Base-by-base conservation (phyloP, 2,888 invertebrate species). In the Liposcelis brunnea region DNA sequence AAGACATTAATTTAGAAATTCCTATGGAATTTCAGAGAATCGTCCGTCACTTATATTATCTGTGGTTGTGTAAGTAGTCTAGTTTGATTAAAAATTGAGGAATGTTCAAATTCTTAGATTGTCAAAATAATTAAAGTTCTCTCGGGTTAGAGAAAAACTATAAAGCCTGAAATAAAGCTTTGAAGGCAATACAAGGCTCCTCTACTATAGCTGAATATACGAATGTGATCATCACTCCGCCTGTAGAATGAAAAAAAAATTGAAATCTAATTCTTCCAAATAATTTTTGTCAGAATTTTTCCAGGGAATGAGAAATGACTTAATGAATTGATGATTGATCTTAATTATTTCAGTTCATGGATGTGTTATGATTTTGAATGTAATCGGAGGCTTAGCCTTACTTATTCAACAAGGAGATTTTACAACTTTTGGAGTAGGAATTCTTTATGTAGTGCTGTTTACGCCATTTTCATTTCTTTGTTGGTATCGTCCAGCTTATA, bases 401-500 rank as follows among this genome's bases (percentile, higher is more conserved):
- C 68, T 90, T 62, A 67, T 87, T 52, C 66, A 69, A 40, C 59
- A 59, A 11, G 63, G 66, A 2, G 71, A 75, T 1, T 70, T 80
- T 56, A 71, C 74, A 16, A 76, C 81, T 49, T 85, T 99, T 61
- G 87, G 90, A 49, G 71, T 95, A 47, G 79, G 89, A 42, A 74
- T 97, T 51, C 72, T 98, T 36, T 97, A 89, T 68, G 74, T 86
- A 51, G 60, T 87, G 43, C 68, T 98, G 26, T 87, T 97, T 60
- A 89, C 91, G 14, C 98, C 98, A 16, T 87, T 93, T 66, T 94
- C 97, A 45, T 99, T 95, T 63, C 67, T 98, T 32, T 97, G 97
- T 66, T 99, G 98, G 98, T 99, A 91, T 69, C 75, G 98, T 61
- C 97, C 98, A 38, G 85, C 94, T 49, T 99, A 99, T 70, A 97